Evolutionary conservation across 2,113 vertebrate genomes (phyloP).

Genomic region (Paradisaea rubra): DNA sequence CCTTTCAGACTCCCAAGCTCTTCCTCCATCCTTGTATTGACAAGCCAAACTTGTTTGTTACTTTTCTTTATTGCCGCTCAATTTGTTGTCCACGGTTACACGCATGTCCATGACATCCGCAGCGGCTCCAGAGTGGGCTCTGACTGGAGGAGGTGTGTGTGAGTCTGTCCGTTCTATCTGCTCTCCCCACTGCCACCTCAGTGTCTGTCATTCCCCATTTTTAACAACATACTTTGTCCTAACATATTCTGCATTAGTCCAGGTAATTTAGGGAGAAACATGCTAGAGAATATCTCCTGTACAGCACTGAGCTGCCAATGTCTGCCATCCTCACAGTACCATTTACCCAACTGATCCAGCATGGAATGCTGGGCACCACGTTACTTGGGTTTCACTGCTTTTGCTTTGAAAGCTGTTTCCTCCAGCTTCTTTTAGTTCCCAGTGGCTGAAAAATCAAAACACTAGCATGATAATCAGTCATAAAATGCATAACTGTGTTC

Average conservation of each 20-base stretch:
- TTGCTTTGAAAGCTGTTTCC: not conserved
- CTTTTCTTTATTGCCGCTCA: not conserved
- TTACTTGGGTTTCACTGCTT: not conserved
- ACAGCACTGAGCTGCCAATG: not conserved
- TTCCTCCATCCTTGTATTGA: not conserved
- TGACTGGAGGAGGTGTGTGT: not conserved
- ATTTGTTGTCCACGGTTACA: not conserved
- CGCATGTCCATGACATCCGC: rapidly evolving
- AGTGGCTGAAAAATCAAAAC: not conserved
- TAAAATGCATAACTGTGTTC: not conserved
- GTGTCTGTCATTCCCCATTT: not conserved
- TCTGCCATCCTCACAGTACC: not conserved
- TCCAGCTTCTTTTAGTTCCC: not conserved
- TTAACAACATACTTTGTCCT: not conserved
- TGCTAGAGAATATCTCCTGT: not conserved
- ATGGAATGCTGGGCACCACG: not conserved
- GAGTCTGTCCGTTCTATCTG: not conserved
- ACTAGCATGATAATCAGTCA: not conserved
- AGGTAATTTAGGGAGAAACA: not conserved
- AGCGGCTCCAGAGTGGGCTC: not conserved
- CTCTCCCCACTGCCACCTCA: not conserved
- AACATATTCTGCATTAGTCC: not conserved
- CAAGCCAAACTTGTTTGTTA: not conserved
- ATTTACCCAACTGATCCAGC: not conserved
- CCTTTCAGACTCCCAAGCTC: not conserved